These are phyloP conservation scores for Pterocles gutturalis DNA, from an alignment of 2,113 vertebrate species.

Conservation along the genomic window DNA sequence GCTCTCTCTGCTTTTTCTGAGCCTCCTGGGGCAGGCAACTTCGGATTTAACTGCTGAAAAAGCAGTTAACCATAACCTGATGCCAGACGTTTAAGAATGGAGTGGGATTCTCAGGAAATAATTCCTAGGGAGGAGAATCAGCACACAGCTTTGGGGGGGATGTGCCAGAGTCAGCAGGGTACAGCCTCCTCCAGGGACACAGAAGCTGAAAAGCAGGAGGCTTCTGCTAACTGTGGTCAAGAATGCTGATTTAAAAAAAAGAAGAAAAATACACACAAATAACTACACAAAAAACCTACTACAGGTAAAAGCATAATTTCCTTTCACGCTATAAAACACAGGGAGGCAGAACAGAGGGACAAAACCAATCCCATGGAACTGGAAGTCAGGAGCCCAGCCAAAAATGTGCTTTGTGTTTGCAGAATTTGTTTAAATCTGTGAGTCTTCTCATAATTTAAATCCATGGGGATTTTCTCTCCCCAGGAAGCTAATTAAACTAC, in stretches of 20 bases:
- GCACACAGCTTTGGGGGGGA: rapidly evolving
- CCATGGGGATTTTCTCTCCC: not conserved
- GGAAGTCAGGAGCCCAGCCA: not conserved
- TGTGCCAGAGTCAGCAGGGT: not conserved
- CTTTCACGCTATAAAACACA: not conserved
- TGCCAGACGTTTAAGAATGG: not conserved
- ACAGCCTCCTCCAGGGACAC: not conserved
- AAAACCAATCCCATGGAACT: not conserved
- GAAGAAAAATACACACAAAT: rapidly evolving
- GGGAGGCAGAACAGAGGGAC: not conserved
- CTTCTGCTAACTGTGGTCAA: not conserved
- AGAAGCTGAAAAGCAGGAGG: not conserved
- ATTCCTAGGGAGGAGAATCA: not conserved
- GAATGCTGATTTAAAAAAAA: not conserved
- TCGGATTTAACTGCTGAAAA: conserved; percentile 1
- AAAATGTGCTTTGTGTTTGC: not conserved
- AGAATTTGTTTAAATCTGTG: not conserved
- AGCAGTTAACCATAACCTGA: not conserved
- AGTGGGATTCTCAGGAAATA: not conserved
- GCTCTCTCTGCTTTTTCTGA: not conserved
- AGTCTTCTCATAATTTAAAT: not conserved
- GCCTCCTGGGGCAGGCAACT: not conserved
- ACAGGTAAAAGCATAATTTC: not conserved
- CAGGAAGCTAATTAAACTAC: conserved; percentile 26
- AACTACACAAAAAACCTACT: not conserved